phyloP scores from a whole-genome alignment of 2,888 invertebrate species.

The Neoitamus cyanurus region DNA sequence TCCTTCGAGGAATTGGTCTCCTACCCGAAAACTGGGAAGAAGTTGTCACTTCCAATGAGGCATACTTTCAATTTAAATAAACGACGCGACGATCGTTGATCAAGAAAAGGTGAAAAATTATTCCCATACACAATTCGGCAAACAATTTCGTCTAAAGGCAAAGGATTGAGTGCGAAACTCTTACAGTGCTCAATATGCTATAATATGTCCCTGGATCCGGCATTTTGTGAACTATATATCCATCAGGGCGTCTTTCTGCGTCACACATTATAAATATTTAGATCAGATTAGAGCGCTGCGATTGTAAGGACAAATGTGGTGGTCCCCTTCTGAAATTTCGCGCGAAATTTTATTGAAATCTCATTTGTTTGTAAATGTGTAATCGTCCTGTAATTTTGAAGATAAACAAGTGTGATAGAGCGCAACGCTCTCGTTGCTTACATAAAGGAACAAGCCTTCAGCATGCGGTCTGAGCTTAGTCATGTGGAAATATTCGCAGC shows the following conservation, averaged over 20 bases:
- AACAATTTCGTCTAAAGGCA: too few species aligned
- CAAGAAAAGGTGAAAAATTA: too few species aligned
- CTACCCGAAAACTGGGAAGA: too few species aligned
- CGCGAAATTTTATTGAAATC: neutral
- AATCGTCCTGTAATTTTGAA: neutral
- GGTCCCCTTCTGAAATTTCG: neutral
- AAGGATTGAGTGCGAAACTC: too few species aligned
- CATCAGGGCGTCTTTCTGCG: neutral
- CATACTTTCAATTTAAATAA: too few species aligned
- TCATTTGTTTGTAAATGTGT: slow-evolving; percentile 3
- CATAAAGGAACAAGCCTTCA: neutral
- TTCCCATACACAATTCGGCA: too few species aligned
- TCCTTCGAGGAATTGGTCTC: too few species aligned
- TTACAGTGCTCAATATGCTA: too few species aligned
- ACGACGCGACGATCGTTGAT: too few species aligned
- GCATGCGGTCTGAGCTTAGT: neutral
- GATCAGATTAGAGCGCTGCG: neutral
- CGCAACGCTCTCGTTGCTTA: neutral
- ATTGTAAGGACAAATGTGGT: neutral
- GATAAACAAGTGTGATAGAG: slow-evolving; percentile 25
- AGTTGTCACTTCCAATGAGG: too few species aligned
- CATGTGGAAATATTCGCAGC: slow-evolving; percentile 40
- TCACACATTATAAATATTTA: neutral
- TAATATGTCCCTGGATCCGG: too few species aligned
- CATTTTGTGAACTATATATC: neutral